Percentiles rank a stretch among this genome's conserved stretches.
Conservation (phyloP, 2,888 invertebrate genomes). For the Phortica okadai region DNA sequence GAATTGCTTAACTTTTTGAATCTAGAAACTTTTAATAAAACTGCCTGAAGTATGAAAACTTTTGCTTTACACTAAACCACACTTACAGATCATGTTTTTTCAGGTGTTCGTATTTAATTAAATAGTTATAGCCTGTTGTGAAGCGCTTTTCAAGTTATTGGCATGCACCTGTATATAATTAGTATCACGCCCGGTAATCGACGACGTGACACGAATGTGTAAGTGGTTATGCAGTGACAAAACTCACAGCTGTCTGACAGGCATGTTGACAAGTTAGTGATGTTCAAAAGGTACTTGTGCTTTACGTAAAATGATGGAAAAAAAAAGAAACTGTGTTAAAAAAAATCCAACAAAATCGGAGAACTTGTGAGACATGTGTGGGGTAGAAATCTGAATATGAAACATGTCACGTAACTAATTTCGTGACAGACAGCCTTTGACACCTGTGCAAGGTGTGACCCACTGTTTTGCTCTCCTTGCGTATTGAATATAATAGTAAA, state of each 20-base stretch:
- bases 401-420: slow-evolving; percentile 37
- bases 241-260: slow-evolving; percentile 5
- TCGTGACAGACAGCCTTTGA: neutral
- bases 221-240: neutral
- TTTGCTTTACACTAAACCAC: too few species aligned
- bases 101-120: neutral
- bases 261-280: neutral
- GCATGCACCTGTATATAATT: slow-evolving; percentile 33
- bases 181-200: slow-evolving; percentile 50
- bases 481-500: neutral
- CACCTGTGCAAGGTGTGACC: slow-evolving; percentile 9
- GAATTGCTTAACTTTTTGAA: too few species aligned
- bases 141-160: slow-evolving; percentile 13
- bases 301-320: neutral
- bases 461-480: neutral
- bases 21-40: too few species aligned
- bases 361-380: neutral
- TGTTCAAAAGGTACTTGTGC: slow-evolving; percentile 3
- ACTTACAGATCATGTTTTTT: neutral
- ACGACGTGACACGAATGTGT: slow-evolving; percentile 52
- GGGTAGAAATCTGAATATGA: slow-evolving; percentile 26
- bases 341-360: too few species aligned
- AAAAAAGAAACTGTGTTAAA: too few species aligned
- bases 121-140: slow-evolving; percentile 29
- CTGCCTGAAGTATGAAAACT: too few species aligned